These are phyloP conservation scores for Ornithoptera alexandrae DNA, from an alignment of 2,888 invertebrate species.

Conservation along the genomic window DNA sequence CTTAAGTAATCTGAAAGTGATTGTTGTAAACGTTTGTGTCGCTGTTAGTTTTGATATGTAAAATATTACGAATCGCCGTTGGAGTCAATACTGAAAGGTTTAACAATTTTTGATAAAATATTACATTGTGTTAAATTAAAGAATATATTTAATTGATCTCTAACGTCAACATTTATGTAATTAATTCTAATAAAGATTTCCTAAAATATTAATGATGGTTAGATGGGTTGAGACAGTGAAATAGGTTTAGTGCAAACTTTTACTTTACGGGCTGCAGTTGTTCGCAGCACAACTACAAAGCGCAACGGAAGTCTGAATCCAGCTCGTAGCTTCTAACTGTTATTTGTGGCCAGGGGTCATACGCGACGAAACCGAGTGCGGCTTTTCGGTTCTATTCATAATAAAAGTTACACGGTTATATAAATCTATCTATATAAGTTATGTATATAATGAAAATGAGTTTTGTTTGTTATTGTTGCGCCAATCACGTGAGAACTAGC, in stretches of 20 bases:
- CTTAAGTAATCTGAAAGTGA: neutral
- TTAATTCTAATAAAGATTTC: neutral
- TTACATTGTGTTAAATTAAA: neutral
- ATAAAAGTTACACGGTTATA: too few species aligned
- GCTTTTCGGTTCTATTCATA: too few species aligned
- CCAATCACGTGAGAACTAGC: too few species aligned
- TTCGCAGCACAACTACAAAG: slow-evolving; percentile 15
- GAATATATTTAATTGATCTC: neutral
- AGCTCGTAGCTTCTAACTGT: slow-evolving; percentile 2
- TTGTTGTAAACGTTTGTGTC: too few species aligned
- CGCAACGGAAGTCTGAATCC: slow-evolving; percentile 14
- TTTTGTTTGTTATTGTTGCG: too few species aligned
- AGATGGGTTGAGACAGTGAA: neutral
- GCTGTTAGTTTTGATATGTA: too few species aligned
- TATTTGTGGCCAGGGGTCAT: neutral
- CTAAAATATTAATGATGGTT: neutral
- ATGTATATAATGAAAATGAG: too few species aligned
- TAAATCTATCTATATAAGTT: too few species aligned
- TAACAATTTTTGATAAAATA: too few species aligned
- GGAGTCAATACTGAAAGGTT: too few species aligned
- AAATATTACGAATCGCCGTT: too few species aligned
- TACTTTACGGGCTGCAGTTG: slow-evolving; percentile 6
- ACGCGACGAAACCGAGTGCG: neutral
- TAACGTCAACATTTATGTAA: neutral
- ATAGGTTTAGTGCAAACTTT: slow-evolving; percentile 9